phyloP scores from a whole-genome alignment of 2,797 vertebrate genomes.

The Lepilemur ruficaudatus region DNA sequence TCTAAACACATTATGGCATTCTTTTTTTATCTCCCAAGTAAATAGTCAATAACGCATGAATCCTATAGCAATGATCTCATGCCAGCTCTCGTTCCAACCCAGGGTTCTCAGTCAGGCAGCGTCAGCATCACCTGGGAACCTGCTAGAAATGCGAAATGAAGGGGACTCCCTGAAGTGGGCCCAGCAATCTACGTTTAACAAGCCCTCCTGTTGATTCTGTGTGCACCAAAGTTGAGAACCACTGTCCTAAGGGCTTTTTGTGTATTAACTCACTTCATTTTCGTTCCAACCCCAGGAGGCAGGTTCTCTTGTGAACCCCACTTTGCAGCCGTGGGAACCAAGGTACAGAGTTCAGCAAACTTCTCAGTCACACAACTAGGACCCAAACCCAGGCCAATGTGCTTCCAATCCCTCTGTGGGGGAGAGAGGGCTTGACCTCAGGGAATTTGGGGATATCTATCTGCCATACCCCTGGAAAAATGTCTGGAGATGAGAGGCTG shows the following conservation, averaged over 20 bases:
- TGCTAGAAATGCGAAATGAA: not conserved
- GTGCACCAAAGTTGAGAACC: not conserved
- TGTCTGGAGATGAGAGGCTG: not conserved
- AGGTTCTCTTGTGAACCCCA: not conserved
- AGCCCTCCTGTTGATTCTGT: not conserved
- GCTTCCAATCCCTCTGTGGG: not conserved
- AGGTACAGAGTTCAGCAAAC: not conserved
- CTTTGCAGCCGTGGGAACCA: not conserved
- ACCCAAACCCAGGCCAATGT: not conserved
- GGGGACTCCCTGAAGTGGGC: too few relatives aligned
- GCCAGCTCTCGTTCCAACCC: not conserved
- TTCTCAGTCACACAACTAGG: not conserved
- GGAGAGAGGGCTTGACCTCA: not conserved
- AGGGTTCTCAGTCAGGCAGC: not conserved
- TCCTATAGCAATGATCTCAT: rapidly evolving
- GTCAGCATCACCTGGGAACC: not conserved
- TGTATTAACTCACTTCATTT: not conserved
- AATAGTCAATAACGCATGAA: not conserved
- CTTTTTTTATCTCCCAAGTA: not conserved
- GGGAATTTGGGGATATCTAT: not conserved
- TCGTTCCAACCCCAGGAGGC: not conserved
- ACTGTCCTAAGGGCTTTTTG: not conserved
- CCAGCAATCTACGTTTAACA: not conserved
- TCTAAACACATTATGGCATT: not conserved
- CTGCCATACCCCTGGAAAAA: not conserved